Percentiles rank a stretch among this genome's conserved stretches.
These are phyloP conservation scores for Drosophila buzzatii DNA, from an alignment of 2,888 invertebrate species.

Conservation along the genomic window DNA sequence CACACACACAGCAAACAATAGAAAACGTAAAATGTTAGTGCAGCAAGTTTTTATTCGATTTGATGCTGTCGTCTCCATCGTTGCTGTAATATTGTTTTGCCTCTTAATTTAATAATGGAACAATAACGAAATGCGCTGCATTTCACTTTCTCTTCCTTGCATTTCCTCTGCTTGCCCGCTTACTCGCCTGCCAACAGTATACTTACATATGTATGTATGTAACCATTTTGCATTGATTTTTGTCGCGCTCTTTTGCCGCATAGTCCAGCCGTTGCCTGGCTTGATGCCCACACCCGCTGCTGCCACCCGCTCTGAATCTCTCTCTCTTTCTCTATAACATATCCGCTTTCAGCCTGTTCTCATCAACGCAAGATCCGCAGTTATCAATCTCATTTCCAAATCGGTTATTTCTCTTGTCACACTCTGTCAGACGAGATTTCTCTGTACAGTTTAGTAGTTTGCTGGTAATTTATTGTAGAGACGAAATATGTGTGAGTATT, in stretches of 20 bases:
- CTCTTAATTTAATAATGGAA: constrained; percentile 69
- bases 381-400: constrained; percentile 12
- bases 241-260: constrained; percentile 36
- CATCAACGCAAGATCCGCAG: constrained; percentile 27
- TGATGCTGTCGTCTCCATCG: constrained; percentile 35
- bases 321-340: neutral
- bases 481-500: constrained; percentile 6
- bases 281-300: neutral
- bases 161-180: neutral
- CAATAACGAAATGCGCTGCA: constrained; percentile 36
- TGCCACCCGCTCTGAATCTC: neutral
- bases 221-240: constrained; percentile 74
- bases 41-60: constrained; percentile 31
- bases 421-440: constrained; percentile 28
- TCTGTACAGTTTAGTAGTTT: constrained; percentile 41
- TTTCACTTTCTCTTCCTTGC: constrained; percentile 58
- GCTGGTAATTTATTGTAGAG: constrained; percentile 58
- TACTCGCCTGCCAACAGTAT: constrained; percentile 21
- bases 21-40: constrained; percentile 41
- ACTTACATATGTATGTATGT: constrained; percentile 6
- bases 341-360: constrained; percentile 40
- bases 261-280: constrained; percentile 2
- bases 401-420: constrained; percentile 4
- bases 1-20: constrained; percentile 47
- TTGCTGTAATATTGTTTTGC: constrained; percentile 13